phyloP scores from a whole-genome alignment of 2,113 vertebrate genomes.

The Calypte anna region DNA sequence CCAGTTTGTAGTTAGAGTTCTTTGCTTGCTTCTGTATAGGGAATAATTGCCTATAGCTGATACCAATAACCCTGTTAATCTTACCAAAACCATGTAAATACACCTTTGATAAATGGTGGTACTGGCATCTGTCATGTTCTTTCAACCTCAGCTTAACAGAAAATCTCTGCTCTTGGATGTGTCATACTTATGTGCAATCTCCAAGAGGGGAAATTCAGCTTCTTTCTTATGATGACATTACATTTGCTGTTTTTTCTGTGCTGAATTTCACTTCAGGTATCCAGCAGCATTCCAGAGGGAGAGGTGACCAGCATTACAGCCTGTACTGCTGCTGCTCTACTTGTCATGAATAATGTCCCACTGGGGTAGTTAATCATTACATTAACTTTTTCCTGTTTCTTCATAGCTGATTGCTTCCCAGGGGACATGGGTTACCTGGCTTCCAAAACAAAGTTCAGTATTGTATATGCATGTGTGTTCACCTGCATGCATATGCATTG shows the following conservation, averaged over 20 bases:
- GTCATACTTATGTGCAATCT: not conserved
- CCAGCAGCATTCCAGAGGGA: constrained; percentile 33
- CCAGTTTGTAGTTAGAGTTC: constrained; percentile 20
- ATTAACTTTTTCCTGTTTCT: constrained; percentile 37
- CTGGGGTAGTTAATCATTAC: constrained; percentile 70
- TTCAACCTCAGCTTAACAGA: constrained; percentile 14
- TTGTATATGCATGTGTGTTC: not conserved
- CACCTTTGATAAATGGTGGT: constrained; percentile 33
- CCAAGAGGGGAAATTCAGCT: not conserved
- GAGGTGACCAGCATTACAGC: not conserved
- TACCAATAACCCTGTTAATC: constrained; percentile 24
- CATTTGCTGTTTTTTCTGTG: not conserved
- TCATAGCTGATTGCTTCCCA: constrained; percentile 52
- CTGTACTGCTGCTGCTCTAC: constrained; percentile 37
- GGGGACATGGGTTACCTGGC: constrained; percentile 29
- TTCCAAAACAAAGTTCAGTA: constrained; percentile 34
- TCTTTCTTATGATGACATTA: not conserved
- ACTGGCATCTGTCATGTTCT: constrained; percentile 9
- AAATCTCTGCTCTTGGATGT: not conserved
- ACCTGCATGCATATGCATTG: not conserved
- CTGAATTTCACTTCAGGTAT: constrained; percentile 31
- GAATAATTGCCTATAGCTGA: constrained; percentile 7
- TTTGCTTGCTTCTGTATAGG: constrained; percentile 2
- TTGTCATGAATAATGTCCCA: constrained; percentile 60
- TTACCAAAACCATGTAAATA: not conserved